Conservation (phyloP, 2,888 invertebrate genomes). For the Anorthoa munda region DNA sequence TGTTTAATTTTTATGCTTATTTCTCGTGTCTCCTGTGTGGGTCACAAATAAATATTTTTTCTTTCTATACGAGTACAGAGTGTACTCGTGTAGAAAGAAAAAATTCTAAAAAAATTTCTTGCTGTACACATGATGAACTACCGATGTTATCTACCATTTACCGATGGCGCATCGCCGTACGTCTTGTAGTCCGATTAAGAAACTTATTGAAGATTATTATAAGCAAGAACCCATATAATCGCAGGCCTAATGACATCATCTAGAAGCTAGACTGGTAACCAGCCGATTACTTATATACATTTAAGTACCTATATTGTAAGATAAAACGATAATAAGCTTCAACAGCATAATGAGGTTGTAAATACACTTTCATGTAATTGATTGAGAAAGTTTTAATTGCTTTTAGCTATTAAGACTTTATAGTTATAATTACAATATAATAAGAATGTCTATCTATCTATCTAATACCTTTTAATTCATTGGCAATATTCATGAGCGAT, state of each 20-base stretch:
- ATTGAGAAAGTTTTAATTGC: conserved; percentile 34
- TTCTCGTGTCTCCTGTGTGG: too few species aligned
- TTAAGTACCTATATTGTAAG: background rate
- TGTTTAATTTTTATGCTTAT: too few species aligned
- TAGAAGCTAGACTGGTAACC: background rate
- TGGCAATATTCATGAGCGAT: too few species aligned
- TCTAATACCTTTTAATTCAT: background rate
- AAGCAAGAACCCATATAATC: background rate
- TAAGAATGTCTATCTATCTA: background rate
- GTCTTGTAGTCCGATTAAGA: too few species aligned
- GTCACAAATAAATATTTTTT: too few species aligned
- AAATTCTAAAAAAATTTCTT: too few species aligned
- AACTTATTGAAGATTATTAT: too few species aligned
- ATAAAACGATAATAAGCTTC: conserved; percentile 4
- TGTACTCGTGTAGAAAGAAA: too few species aligned
- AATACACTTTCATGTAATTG: conserved; percentile 2
- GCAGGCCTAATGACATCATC: background rate
- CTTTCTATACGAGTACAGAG: too few species aligned
- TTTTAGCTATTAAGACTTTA: conserved; percentile 16
- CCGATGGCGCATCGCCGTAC: too few species aligned
- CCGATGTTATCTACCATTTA: too few species aligned
- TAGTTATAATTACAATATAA: conserved; percentile 6
- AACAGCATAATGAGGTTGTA: background rate
- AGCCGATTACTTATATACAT: conserved; percentile 9
- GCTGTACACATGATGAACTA: too few species aligned